Evolutionary conservation across 1,140 invertebrate genomes (phyloP).

Genomic region (Caenorhabditis briggsae): DNA sequence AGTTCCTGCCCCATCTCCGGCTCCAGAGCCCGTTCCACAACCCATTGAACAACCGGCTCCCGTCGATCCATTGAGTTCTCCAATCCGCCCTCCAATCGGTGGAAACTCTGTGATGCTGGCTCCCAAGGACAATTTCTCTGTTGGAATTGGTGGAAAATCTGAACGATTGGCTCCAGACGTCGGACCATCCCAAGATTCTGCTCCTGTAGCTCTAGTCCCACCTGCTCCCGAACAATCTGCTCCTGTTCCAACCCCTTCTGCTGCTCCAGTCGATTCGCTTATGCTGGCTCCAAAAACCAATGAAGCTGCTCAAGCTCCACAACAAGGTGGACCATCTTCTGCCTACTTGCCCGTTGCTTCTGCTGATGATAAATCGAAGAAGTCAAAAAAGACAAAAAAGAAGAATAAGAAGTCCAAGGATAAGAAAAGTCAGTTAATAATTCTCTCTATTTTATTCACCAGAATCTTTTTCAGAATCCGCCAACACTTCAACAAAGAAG

Average conservation of each 20-base stretch:
- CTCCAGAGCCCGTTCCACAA: neutral
- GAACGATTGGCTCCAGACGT: conserved; percentile 16
- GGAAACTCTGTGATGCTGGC: conserved; percentile 17
- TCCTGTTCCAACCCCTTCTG: neutral
- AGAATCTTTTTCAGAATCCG: neutral
- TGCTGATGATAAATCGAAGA: neutral
- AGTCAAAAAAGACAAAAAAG: conserved; percentile 9
- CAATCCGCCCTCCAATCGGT: conserved; percentile 14
- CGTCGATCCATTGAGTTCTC: conserved; percentile 26
- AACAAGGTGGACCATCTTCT: neutral
- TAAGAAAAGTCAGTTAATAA: conserved; percentile 18
- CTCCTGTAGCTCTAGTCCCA: neutral
- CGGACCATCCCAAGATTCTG: neutral
- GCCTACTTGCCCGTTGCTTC: neutral
- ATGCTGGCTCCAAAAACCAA: neutral
- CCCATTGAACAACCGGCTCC: neutral
- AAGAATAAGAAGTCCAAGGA: conserved; percentile 43
- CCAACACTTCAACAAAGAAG: conserved; percentile 9
- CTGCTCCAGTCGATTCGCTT: neutral
- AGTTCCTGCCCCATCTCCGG: neutral
- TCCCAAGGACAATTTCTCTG: conserved; percentile 9
- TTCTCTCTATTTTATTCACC: too few relatives aligned
- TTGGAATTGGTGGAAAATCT: conserved; percentile 28
- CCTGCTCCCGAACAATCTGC: neutral
- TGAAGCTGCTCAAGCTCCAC: neutral